Evolutionary conservation across 1,140 invertebrate genomes (phyloP).

Genomic region (Brachionus plicatilis): DNA sequence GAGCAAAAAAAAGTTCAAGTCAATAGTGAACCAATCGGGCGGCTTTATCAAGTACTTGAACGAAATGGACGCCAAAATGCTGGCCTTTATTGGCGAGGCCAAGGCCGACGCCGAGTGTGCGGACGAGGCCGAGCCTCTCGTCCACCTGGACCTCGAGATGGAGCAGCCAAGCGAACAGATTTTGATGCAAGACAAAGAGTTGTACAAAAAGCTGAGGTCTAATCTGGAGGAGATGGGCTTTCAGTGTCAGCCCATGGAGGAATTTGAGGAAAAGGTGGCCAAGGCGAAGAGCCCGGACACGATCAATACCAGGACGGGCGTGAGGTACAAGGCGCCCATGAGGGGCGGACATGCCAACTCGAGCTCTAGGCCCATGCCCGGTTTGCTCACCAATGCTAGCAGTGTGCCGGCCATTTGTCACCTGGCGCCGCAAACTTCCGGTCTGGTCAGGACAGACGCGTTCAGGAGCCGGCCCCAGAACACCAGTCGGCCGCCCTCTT

Average conservation of each 20-base stretch:
- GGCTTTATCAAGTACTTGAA: conserved; percentile 15
- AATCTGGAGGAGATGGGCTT: not conserved
- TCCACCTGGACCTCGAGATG: not conserved
- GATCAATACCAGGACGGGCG: conserved; percentile 21
- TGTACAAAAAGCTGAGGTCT: conserved; percentile 7
- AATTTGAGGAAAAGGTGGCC: not conserved
- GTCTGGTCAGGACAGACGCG: not conserved
- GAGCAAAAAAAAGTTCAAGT: not conserved
- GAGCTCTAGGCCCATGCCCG: not conserved
- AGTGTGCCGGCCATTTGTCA: not conserved
- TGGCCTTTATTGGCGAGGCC: not conserved
- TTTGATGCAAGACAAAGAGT: conserved; percentile 21
- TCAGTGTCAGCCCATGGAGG: not conserved
- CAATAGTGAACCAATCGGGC: not conserved
- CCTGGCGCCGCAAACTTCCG: not conserved
- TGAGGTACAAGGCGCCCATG: conserved; percentile 34
- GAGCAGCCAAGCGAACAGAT: not conserved
- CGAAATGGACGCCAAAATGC: not conserved
- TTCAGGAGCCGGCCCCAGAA: conserved; percentile 11
- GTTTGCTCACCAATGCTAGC: not conserved
- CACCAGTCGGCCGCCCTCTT: conserved; percentile 38
- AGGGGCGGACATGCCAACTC: conserved; percentile 5
- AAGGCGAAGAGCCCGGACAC: not conserved
- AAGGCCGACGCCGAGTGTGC: not conserved
- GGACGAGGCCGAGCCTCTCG: not conserved